Evolutionary conservation across 2,888 invertebrate species (phyloP).

Genomic region (Selenia dentaria): DNA sequence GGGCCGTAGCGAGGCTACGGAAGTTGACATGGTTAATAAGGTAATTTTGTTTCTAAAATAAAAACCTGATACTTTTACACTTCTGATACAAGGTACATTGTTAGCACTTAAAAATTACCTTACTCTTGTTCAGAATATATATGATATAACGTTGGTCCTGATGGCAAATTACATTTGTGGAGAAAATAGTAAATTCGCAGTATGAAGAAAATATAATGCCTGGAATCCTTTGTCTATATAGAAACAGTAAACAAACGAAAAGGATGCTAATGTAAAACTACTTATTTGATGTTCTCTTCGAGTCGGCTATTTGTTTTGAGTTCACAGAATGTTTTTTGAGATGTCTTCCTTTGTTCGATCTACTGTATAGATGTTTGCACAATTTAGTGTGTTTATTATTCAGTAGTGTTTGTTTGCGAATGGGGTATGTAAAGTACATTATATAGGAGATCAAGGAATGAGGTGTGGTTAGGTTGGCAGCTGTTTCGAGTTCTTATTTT

Average conservation of each 20-base stretch:
- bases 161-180: no score
- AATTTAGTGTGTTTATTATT: slow-evolving; percentile 61
- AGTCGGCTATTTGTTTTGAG: slow-evolving; percentile 59
- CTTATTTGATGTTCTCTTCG: slow-evolving; percentile 72
- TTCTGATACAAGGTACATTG: no score
- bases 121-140: no score
- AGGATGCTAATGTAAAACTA: slow-evolving; percentile 67
- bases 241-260: slow-evolving; percentile 48
- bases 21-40: no score
- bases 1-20: no score
- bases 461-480: slow-evolving; percentile 9
- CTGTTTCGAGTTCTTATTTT: no score
- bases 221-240: slow-evolving; percentile 9
- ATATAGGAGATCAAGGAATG: slow-evolving; percentile 21
- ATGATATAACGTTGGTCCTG: no score
- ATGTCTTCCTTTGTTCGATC: slow-evolving; percentile 37
- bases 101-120: no score
- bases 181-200: no score
- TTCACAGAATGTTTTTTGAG: slow-evolving; percentile 52
- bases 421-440: slow-evolving; percentile 46
- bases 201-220: no score
- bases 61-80: no score
- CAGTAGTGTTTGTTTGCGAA: slow-evolving; percentile 46
- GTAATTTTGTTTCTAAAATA: no score
- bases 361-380: slow-evolving; percentile 53